phyloP scores from a whole-genome alignment of 1,140 invertebrate genomes.

The Neodiprion lecontei region DNA sequence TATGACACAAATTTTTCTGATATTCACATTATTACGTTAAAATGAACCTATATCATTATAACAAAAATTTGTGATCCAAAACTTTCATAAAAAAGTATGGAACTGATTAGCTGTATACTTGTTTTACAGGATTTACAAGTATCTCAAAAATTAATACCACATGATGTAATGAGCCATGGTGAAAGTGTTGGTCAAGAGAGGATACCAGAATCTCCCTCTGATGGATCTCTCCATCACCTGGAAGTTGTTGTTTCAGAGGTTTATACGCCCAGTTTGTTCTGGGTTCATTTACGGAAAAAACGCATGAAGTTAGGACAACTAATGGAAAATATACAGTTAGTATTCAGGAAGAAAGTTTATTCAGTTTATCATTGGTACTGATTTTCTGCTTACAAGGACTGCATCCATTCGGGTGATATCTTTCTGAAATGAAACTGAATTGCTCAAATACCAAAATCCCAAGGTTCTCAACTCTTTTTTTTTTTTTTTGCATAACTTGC shows the following conservation, averaged over 20 bases:
- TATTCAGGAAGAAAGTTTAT: constrained; percentile 20
- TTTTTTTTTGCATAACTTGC: no score
- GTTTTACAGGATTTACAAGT: background rate
- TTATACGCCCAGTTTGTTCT: constrained; percentile 55
- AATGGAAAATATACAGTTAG: constrained; percentile 48
- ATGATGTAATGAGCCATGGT: constrained; percentile 37
- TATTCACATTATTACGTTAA: no score
- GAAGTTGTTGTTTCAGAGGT: constrained; percentile 43
- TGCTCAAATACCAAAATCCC: no score
- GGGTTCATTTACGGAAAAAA: constrained; percentile 44
- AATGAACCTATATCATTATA: no score
- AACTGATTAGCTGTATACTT: background rate
- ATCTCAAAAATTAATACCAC: constrained; percentile 32
- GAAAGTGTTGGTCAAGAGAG: constrained; percentile 45
- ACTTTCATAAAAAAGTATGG: no score
- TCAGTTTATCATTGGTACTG: constrained; percentile 12
- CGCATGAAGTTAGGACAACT: constrained; percentile 31
- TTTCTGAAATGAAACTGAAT: background rate
- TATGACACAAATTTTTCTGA: no score
- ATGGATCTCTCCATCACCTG: constrained; percentile 16
- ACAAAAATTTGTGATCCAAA: no score
- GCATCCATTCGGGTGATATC: background rate
- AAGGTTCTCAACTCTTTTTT: no score
- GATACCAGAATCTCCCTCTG: constrained; percentile 29
- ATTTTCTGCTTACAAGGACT: constrained; percentile 16